These are phyloP conservation scores for Pectinophora gossypiella DNA, from an alignment of 1,140 invertebrate species.

Conservation along the genomic window DNA sequence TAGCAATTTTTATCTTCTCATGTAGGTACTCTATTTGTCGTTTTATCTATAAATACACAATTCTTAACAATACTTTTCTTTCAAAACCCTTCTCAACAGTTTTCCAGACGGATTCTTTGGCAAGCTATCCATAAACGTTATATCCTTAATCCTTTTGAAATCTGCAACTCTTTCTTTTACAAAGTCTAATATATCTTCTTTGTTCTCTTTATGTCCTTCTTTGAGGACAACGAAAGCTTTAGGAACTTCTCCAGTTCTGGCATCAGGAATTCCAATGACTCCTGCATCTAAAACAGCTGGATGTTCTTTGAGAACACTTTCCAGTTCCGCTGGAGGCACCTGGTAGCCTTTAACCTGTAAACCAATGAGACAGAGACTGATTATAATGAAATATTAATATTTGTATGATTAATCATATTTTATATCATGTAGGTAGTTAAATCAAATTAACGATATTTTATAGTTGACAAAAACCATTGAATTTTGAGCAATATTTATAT, in stretches of 20 bases:
- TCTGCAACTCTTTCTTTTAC: conserved; percentile 59
- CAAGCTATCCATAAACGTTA: conserved; percentile 75
- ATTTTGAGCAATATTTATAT: too few species aligned
- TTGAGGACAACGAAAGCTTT: conserved; percentile 77
- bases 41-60: neutral
- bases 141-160: conserved; percentile 67
- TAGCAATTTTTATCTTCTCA: too few species aligned
- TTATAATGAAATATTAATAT: too few species aligned
- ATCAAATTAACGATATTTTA: too few species aligned
- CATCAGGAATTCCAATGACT: conserved; percentile 83
- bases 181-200: conserved; percentile 55
- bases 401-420: too few species aligned
- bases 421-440: too few species aligned
- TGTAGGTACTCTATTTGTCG: neutral
- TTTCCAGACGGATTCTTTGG: conserved; percentile 82
- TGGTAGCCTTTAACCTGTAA: conserved; percentile 70
- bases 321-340: conserved; percentile 87
- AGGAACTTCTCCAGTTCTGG: conserved; percentile 80
- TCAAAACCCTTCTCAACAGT: conserved; percentile 77
- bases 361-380: neutral
- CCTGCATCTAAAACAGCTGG: conserved; percentile 81
- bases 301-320: conserved; percentile 81
- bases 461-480: too few species aligned
- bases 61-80: conserved; percentile 31
- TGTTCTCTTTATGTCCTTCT: conserved; percentile 25